A percentile compares a stretch with the other conserved stretches of the same genome.
phyloP scores from a whole-genome alignment of 2,888 invertebrate genomes.

The Andrena marginata region DNA sequence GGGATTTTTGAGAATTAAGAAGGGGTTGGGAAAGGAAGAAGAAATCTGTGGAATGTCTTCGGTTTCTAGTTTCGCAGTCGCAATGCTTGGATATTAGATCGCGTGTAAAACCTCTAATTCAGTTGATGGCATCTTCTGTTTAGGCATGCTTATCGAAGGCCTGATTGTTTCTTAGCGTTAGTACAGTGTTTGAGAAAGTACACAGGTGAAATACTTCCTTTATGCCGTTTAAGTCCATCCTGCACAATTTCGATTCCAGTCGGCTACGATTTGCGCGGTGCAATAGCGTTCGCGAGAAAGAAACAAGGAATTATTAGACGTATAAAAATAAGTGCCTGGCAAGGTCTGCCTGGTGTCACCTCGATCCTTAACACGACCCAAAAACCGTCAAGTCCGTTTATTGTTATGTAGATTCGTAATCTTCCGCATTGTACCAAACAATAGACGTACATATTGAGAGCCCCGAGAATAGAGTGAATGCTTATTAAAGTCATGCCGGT shows the following conservation, averaged over 20 bases:
- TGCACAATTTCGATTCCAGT: not conserved
- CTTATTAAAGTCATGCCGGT: slow-evolving; percentile 44
- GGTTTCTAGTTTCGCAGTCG: no score
- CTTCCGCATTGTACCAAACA: slow-evolving; percentile 70
- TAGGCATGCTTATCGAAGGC: no score
- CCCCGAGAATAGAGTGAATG: slow-evolving; percentile 52
- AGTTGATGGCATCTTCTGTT: no score
- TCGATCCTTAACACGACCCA: slow-evolving; percentile 75
- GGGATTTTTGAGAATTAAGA: not conserved
- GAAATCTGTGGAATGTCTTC: no score
- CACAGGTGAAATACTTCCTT: no score
- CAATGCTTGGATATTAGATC: no score
- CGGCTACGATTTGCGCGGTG: not conserved
- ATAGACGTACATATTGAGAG: slow-evolving; percentile 29
- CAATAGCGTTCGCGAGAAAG: not conserved
- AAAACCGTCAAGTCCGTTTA: slow-evolving; percentile 70
- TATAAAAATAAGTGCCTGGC: slow-evolving; percentile 18
- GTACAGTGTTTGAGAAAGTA: no score
- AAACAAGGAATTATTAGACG: slow-evolving; percentile 24
- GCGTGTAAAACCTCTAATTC: no score
- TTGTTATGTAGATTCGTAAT: slow-evolving; percentile 74
- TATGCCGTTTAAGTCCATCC: no score
- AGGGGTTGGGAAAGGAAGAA: no score
- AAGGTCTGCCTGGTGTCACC: slow-evolving; percentile 39
- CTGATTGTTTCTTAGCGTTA: no score